phyloP scores from a whole-genome alignment of 2,113 vertebrate genomes.

The Isurus oxyrinchus region DNA sequence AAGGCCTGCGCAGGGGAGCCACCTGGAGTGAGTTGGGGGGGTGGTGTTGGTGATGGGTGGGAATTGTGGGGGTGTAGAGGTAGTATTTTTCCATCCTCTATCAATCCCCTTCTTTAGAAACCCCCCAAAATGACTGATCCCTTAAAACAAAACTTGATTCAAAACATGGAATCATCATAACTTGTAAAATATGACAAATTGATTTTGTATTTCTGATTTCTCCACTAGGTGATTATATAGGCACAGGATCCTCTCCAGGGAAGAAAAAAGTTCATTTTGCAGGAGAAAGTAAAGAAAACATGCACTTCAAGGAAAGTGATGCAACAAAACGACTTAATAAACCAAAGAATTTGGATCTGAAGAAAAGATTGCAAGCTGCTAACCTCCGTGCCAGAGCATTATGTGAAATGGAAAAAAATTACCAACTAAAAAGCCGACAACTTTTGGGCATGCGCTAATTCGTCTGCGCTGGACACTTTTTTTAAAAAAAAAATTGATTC shows the following conservation, averaged over 20 bases:
- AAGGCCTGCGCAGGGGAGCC: background rate
- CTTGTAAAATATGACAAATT: background rate
- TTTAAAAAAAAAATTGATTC: background rate
- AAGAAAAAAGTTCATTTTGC: slow-evolving; percentile 81
- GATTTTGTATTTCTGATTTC: slow-evolving; percentile 42
- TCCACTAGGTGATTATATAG: slow-evolving; percentile 52
- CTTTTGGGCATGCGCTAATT: slow-evolving; percentile 77
- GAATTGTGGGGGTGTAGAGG: too few species aligned
- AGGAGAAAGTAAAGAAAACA: slow-evolving; percentile 72
- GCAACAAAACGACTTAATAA: slow-evolving; percentile 46
- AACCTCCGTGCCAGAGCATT: slow-evolving; percentile 65
- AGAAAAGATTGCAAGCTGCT: slow-evolving; percentile 66
- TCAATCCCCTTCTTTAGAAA: background rate
- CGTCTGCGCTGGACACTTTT: background rate
- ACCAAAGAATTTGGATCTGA: slow-evolving; percentile 56
- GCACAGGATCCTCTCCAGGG: slow-evolving; percentile 52
- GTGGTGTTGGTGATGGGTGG: background rate
- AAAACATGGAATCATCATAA: background rate
- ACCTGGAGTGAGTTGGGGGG: background rate
- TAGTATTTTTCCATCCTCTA: background rate
- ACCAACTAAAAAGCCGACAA: slow-evolving; percentile 71
- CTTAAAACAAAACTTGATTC: background rate
- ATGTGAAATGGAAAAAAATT: slow-evolving; percentile 65
- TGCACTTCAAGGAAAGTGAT: slow-evolving; percentile 37
- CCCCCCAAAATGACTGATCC: background rate